Evolutionary conservation across 92 coral and sea anemone genomes (phyloP).

Genomic region (Muricea muricata): DNA sequence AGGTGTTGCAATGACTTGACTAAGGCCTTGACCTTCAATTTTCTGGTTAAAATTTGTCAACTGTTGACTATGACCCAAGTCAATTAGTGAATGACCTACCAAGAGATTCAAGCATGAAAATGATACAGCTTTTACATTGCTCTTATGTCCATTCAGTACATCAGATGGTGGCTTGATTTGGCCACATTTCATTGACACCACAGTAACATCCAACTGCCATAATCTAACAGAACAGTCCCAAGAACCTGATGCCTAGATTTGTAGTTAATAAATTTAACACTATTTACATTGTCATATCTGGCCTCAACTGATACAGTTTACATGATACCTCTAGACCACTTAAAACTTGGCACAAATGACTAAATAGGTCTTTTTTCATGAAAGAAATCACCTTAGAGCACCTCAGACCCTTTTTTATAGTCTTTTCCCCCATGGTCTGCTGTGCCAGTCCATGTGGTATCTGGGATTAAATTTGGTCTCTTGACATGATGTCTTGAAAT

Average conservation of each 20-base stretch:
- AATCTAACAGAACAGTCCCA: constrained; percentile 94
- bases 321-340: no score
- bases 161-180: constrained; percentile 9
- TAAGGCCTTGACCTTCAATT: no score
- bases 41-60: no score
- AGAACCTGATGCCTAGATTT: constrained; percentile 92
- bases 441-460: no score
- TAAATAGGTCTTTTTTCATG: no score
- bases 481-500: no score
- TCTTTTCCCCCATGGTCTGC: no score
- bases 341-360: no score
- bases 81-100: constrained; percentile 67
- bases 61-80: no score
- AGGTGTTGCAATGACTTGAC: no score
- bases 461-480: not conserved
- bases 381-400: no score
- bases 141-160: constrained; percentile 82
- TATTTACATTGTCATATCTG: not conserved
- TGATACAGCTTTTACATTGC: constrained; percentile 88
- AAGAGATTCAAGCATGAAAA: constrained; percentile 73
- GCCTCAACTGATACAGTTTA: not conserved
- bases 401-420: no score
- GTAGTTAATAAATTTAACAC: not conserved
- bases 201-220: constrained; percentile 71
- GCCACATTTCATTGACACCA: constrained; percentile 37